These are phyloP conservation scores for Oreotrochilus melanogaster DNA, from an alignment of 2,113 vertebrate species.

Conservation along the genomic window DNA sequence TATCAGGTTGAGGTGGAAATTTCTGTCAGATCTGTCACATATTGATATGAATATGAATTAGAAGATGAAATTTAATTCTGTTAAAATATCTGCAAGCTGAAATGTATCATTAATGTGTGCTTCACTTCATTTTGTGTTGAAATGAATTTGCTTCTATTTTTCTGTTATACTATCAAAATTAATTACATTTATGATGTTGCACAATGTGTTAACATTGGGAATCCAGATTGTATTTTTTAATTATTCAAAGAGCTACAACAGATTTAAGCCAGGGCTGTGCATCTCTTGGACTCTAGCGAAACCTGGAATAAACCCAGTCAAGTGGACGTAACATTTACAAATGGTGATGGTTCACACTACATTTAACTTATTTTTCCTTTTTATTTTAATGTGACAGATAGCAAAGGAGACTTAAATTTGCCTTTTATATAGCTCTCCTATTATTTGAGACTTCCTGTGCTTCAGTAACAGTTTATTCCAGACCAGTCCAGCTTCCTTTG, in stretches of 20 bases:
- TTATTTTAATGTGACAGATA: background rate
- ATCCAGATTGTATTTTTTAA: conserved; percentile 30
- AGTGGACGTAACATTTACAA: background rate
- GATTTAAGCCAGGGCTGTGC: background rate
- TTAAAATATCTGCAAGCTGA: background rate
- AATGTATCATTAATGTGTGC: background rate
- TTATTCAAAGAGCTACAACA: conserved; percentile 39
- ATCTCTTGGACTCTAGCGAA: background rate
- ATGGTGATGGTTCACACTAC: background rate
- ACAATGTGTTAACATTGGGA: background rate
- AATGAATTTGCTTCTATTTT: background rate
- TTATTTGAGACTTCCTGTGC: conserved; percentile 6
- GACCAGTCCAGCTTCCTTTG: background rate
- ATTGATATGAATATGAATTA: too few relatives aligned
- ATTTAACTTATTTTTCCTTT: background rate
- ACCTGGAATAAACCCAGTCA: background rate
- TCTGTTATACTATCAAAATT: background rate
- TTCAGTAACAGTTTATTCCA: conserved; percentile 34
- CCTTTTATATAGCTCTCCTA: background rate
- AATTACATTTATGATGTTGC: background rate
- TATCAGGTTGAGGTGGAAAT: background rate
- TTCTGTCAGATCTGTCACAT: background rate
- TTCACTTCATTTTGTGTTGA: background rate
- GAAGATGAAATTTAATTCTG: background rate
- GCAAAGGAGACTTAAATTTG: background rate